Base-by-base conservation (phyloP, 2,888 invertebrate species). In the Heliothis peltigera region DNA sequence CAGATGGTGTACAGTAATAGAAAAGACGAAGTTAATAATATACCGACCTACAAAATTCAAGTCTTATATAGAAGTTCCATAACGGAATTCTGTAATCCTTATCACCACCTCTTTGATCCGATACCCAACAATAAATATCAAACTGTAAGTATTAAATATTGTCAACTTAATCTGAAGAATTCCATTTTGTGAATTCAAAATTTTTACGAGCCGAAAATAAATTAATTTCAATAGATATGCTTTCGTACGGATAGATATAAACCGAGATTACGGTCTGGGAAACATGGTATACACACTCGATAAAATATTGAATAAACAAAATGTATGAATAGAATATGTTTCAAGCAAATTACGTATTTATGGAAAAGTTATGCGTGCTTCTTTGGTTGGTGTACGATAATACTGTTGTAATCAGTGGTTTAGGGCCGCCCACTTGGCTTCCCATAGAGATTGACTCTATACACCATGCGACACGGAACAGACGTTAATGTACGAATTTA, bases 351-450 rank as follows among this genome's bases (percentile, higher is more conserved):
- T 89, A 89, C 86, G 86, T 90, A 89, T 91, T 91, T 92, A 89
- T 88, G 85, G 84, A 83, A 86, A 89, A 90, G 85, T 87, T 88
- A 87, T 88, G 83, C 86, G 83, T 76, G 85, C 83, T 86, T 84
- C 85, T 87, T 88, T 89, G 84, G 83, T 86, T 86, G 81, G 82
- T n/a, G 78, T 79, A 87, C 87, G 89, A 90, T 91, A 90, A 91
- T 90, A 84, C 87, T 81, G 81, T 82, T 89, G 90, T 93, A 93
- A 93, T 93, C 92, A 86, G 83, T 82, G 88, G 92, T 92, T 93
- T 91, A 92, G 67, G 79, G 77, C 84, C 91, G 91, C 92, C 93
- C 90, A 92, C 92, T 80, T 79, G 84, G 83, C 81, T 84, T 79
- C 78, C 81, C 85, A 84, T 84, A 81, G 77, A 80, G 80, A 80